Percentiles rank a stretch among this genome's conserved stretches.
phyloP scores from a whole-genome alignment of 2,113 vertebrate genomes.

The Onychostruthus taczanowskii region DNA sequence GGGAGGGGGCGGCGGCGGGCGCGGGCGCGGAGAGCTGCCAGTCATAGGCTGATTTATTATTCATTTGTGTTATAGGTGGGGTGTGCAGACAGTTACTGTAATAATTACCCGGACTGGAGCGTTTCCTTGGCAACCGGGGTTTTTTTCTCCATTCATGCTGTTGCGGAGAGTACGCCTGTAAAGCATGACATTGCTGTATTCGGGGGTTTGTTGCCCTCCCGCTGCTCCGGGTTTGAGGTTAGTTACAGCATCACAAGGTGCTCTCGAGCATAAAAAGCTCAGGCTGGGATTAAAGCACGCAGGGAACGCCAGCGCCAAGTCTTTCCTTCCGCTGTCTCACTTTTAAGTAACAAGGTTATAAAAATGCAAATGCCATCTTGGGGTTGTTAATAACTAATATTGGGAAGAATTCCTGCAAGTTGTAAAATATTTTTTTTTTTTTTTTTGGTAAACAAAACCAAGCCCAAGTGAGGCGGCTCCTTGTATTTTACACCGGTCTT shows the following conservation, averaged over 20 bases:
- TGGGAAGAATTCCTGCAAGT: slow-evolving; percentile 55
- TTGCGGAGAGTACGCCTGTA: slow-evolving; percentile 76
- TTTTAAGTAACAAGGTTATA: slow-evolving; percentile 69
- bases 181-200: slow-evolving; percentile 88
- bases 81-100: slow-evolving; percentile 97
- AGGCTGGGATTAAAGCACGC: slow-evolving; percentile 75
- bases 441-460: neutral
- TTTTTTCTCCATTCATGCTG: slow-evolving; percentile 78
- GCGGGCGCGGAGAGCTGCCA: slow-evolving; percentile 84
- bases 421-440: neutral
- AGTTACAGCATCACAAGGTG: slow-evolving; percentile 79
- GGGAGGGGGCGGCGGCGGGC: neutral
- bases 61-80: slow-evolving; percentile 99
- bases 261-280: slow-evolving; percentile 77
- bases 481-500: neutral
- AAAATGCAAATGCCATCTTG: slow-evolving; percentile 68
- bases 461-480: neutral
- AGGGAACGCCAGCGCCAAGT: slow-evolving; percentile 15
- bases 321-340: slow-evolving; percentile 51
- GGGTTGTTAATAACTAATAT: slow-evolving; percentile 57
- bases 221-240: slow-evolving; percentile 78
- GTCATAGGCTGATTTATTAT: slow-evolving; percentile 94
- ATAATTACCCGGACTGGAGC: slow-evolving; percentile 96
- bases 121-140: slow-evolving; percentile 93
- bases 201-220: slow-evolving; percentile 77